phyloP scores from a whole-genome alignment of 2,113 vertebrate species.

The Polypterus senegalus region DNA sequence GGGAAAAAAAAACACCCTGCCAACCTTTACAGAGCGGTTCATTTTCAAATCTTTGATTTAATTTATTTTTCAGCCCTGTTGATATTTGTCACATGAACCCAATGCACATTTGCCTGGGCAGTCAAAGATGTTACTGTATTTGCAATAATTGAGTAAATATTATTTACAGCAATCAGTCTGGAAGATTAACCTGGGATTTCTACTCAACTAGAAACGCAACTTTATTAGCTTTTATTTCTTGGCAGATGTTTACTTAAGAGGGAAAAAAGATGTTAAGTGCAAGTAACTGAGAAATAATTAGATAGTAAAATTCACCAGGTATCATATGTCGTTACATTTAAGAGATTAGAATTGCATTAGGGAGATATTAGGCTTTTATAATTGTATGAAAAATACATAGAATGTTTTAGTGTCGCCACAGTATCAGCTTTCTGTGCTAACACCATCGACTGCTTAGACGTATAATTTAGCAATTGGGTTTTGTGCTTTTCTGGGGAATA shows the following conservation, averaged over 20 bases:
- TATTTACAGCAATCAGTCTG: too few species aligned
- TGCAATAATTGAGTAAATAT: too few species aligned
- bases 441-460: slow-evolving; percentile 55
- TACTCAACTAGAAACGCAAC: slow-evolving; percentile 25
- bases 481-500: slow-evolving; percentile 42
- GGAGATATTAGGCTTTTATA: slow-evolving; percentile 51
- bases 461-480: slow-evolving; percentile 63
- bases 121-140: too few species aligned
- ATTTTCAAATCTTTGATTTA: too few species aligned
- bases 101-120: too few species aligned
- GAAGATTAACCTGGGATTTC: not conserved
- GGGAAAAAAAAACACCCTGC: too few species aligned
- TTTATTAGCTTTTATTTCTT: slow-evolving; percentile 23
- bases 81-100: too few species aligned
- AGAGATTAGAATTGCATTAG: slow-evolving; percentile 65
- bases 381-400: slow-evolving; percentile 68
- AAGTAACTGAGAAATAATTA: slow-evolving; percentile 53
- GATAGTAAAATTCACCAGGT: slow-evolving; percentile 42
- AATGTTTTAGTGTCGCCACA: slow-evolving; percentile 70
- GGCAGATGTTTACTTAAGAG: slow-evolving; percentile 32
- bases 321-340: slow-evolving; percentile 60
- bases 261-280: slow-evolving; percentile 47
- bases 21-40: too few species aligned
- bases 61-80: too few species aligned
- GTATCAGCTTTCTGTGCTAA: slow-evolving; percentile 59